Evolutionary conservation across 2,113 vertebrate species (phyloP), one percentile per base, ranked within the genome.

Genomic region (Micronycteris hirsuta): DNA sequence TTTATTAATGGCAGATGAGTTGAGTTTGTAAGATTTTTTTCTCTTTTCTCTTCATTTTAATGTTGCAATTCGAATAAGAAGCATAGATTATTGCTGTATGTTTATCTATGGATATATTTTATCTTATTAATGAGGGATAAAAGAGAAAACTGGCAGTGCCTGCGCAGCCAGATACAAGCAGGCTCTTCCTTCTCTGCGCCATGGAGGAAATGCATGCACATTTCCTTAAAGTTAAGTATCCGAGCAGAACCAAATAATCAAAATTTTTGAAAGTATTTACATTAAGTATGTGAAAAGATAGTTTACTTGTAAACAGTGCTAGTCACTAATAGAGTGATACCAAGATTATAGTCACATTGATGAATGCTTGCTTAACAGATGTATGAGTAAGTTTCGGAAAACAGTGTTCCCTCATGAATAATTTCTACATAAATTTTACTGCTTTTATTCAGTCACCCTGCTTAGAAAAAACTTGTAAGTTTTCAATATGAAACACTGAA

Each of bases 1-100:
- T 97, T 98, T 98, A 98, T 98, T 98, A 98, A 98, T 97, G 97
- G 97, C 97, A 98, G 97, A 98, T 98, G 96, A 98, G 86, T 94
- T 95, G 93, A 94, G 91, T 96, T 97, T 97, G 82, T 92, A 97
- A 94, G 88, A 28, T 41, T 94, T 96, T 90, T 45, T 77, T 71
- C 61, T 71, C 56, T 91, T 81, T 82, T 87, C 97, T 96, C 24
- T 80, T 97, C 96, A 95, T 96, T 96, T 97, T 96, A 95, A 94
- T 96, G 93, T 41, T 56, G 58, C 73, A 93, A n/a, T 38, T 84
- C 24, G 17, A 52, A 95, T 89, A 97, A 95, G 81, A 94, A 15
- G 80, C 73, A 67, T 45, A 84, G 52, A 95, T 77, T 71, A 91
- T 74, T 54, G 52, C 54, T 94, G 3, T 70, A 45, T 78, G 68